A percentile compares a stretch with the other conserved stretches of the same genome.
phyloP scores from a whole-genome alignment of 2,113 vertebrate species.

The Cochlearius cochlearius region DNA sequence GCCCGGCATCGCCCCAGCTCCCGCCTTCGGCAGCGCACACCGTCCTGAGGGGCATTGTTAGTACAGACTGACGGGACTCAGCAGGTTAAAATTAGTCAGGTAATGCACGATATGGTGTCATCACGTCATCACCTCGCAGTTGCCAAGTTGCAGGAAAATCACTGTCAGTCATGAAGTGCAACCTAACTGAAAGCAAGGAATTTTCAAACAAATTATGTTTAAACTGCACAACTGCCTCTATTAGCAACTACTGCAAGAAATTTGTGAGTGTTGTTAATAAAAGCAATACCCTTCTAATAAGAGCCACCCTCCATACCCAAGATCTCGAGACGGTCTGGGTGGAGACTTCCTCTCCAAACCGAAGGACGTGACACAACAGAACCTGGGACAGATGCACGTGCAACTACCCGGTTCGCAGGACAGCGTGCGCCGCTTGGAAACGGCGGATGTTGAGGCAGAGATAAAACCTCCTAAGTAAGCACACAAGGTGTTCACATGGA shows the following conservation, averaged over 20 bases:
- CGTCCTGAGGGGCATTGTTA: background rate
- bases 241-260: background rate
- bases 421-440: accelerated
- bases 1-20: background rate
- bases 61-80: background rate
- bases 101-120: background rate
- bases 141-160: constrained; percentile 2
- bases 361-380: background rate
- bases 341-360: constrained; percentile 18
- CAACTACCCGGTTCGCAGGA: background rate
- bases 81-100: background rate
- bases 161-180: background rate
- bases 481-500: accelerated
- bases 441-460: background rate
- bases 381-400: background rate
- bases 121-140: background rate
- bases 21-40: background rate
- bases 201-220: background rate
- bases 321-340: background rate
- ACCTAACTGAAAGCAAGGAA: background rate
- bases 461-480: background rate
- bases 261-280: background rate
- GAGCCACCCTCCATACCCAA: background rate
- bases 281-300: background rate
- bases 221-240: background rate